Evolutionary conservation across 1,140 invertebrate species (phyloP).

Genomic region (Lasioglossum albipes): DNA sequence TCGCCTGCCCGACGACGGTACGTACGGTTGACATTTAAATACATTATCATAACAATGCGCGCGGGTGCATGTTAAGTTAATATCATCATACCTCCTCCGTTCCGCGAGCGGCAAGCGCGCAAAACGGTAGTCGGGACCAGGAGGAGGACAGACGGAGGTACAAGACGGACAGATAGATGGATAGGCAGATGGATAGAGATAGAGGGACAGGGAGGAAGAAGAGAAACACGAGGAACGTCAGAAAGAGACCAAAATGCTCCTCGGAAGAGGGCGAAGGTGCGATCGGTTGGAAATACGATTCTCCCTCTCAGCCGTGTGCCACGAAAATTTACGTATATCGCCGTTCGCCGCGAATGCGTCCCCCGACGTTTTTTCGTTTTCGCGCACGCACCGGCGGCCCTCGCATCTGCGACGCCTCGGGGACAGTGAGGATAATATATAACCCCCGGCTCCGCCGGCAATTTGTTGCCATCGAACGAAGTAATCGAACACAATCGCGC

Average conservation of each 20-base stretch:
- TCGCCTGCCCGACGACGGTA: slow-evolving; percentile 14
- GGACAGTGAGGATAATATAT: slow-evolving; percentile 52
- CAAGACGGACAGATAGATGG: too few species aligned
- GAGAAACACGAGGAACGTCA: slow-evolving; percentile 5
- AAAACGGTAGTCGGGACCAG: slow-evolving; percentile 50
- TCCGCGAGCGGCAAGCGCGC: slow-evolving; percentile 41
- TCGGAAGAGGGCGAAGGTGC: too few species aligned
- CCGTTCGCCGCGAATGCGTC: slow-evolving; percentile 2
- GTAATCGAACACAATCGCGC: slow-evolving; percentile 59
- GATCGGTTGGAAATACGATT: too few species aligned
- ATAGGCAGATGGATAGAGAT: too few species aligned
- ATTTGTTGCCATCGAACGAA: slow-evolving; percentile 64
- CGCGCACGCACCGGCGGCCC: slow-evolving; percentile 5
- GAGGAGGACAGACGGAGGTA: too few species aligned
- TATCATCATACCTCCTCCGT: slow-evolving; percentile 65
- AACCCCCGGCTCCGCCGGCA: slow-evolving; percentile 49
- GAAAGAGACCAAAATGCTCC: background rate
- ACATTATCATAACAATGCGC: slow-evolving; percentile 74
- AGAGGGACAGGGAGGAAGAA: too few species aligned
- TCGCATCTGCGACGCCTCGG: slow-evolving; percentile 47
- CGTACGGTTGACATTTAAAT: slow-evolving; percentile 64
- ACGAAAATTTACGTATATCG: too few species aligned
- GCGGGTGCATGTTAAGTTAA: slow-evolving; percentile 72
- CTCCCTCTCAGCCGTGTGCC: too few species aligned
- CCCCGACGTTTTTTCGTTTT: slow-evolving; percentile 8